A percentile compares a stretch with the other conserved stretches of the same genome.
Conservation (phyloP, 2,888 invertebrate species). For the Eilema depressum region DNA sequence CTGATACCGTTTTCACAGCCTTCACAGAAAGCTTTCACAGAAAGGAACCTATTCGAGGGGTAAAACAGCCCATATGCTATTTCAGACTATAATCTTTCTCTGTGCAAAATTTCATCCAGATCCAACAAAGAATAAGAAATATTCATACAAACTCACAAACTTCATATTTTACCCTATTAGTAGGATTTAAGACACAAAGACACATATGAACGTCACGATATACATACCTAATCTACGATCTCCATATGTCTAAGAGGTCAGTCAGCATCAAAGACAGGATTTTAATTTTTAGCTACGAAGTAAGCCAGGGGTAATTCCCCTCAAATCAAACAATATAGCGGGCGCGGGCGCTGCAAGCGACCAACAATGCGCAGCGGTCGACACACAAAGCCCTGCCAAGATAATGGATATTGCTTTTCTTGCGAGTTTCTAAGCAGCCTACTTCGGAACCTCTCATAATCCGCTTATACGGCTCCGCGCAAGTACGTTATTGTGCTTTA, state of each 20-base stretch:
- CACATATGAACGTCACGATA: too few species aligned
- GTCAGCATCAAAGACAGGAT: slow-evolving; percentile 26
- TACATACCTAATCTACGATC: neutral
- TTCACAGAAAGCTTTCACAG: too few species aligned
- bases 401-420: slow-evolving; percentile 87
- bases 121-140: neutral
- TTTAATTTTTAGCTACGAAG: slow-evolving; percentile 52
- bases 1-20: too few species aligned
- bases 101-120: neutral
- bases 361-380: slow-evolving; percentile 74
- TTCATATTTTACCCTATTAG: neutral
- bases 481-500: slow-evolving; percentile 75
- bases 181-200: too few species aligned
- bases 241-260: neutral
- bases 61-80: neutral
- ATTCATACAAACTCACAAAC: neutral
- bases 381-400: slow-evolving; percentile 79
- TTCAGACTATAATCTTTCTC: neutral
- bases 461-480: slow-evolving; percentile 79
- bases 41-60: too few species aligned
- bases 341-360: slow-evolving; percentile 64
- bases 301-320: slow-evolving; percentile 56
- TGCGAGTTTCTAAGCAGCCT: slow-evolving; percentile 85
- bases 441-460: slow-evolving; percentile 84
- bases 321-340: slow-evolving; percentile 68